phyloP scores from a whole-genome alignment of 2,888 invertebrate species.

The Punctoribates punctum region DNA sequence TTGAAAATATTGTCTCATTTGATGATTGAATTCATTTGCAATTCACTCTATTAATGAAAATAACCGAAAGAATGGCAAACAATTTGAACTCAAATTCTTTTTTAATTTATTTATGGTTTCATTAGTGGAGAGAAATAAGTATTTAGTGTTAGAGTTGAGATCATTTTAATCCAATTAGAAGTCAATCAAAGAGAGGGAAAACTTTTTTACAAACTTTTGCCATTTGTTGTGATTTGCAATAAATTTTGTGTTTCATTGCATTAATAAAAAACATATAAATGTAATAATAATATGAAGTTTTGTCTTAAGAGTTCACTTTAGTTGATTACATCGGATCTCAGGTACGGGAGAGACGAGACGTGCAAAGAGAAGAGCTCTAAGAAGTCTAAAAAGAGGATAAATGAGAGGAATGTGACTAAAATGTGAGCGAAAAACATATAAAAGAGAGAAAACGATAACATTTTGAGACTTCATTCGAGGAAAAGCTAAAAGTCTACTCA shows the following conservation, averaged over 20 bases:
- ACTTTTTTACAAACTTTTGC: not conserved
- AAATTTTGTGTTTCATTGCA: not conserved
- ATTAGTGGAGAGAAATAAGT: too few species aligned
- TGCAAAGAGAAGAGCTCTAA: not conserved
- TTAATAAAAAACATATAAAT: not conserved
- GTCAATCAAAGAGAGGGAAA: not conserved
- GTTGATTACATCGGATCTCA: slow-evolving; percentile 12
- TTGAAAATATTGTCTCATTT: too few species aligned
- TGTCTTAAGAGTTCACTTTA: slow-evolving; percentile 23
- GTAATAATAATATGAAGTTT: slow-evolving; percentile 10
- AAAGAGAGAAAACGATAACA: not conserved
- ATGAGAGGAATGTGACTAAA: not conserved
- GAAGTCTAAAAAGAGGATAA: not conserved
- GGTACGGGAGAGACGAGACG: not conserved
- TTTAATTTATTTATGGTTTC: too few species aligned
- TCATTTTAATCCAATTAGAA: not conserved
- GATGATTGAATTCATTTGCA: too few species aligned
- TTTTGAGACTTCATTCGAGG: not conserved
- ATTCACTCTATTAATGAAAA: too few species aligned
- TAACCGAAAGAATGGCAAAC: too few species aligned
- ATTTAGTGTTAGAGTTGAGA: not conserved
- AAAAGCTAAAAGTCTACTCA: slow-evolving; percentile 6
- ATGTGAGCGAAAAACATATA: slow-evolving; percentile 1
- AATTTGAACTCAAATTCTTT: too few species aligned
- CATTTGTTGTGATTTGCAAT: slow-evolving; percentile 17